A percentile compares a stretch with the other conserved stretches of the same genome.
These are phyloP conservation scores for Bovichtus variegatus DNA, from an alignment of 2,797 vertebrate species.

Conservation along the genomic window DNA sequence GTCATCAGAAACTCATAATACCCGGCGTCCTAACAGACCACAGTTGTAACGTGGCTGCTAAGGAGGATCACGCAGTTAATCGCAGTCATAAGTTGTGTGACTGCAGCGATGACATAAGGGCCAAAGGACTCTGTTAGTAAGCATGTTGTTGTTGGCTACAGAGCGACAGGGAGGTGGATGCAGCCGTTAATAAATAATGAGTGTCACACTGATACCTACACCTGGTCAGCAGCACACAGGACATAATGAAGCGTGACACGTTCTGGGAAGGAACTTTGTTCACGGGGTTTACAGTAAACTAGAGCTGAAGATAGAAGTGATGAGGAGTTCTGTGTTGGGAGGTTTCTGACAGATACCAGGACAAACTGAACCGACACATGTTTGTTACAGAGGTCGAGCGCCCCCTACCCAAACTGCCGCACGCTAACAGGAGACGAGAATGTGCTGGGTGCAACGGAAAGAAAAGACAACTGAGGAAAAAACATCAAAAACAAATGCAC, in stretches of 20 bases:
- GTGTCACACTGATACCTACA: constrained; percentile 67
- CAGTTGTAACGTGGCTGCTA: background rate
- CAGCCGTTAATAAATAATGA: constrained; percentile 68
- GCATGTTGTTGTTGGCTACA: background rate
- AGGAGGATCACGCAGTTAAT: constrained; percentile 57
- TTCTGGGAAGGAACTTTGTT: background rate
- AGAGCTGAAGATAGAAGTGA: background rate
- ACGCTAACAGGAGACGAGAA: background rate
- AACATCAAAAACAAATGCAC: too few species aligned
- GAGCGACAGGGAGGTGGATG: constrained; percentile 45
- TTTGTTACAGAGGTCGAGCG: background rate
- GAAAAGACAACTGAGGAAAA: too few species aligned
- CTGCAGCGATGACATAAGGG: constrained; percentile 16
- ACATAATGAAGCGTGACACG: constrained; percentile 18
- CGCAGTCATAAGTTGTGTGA: constrained; percentile 41
- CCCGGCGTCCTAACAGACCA: background rate
- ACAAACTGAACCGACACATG: background rate
- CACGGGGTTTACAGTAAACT: background rate
- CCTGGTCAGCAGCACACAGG: constrained; percentile 48
- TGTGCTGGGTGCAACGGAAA: background rate
- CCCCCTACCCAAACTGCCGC: background rate
- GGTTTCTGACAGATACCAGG: constrained; percentile 1
- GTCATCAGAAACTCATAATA: constrained; percentile 20
- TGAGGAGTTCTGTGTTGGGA: background rate
- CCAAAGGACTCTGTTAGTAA: background rate